Base-by-base conservation (phyloP, 2,888 invertebrate genomes). In the Pristionchus maxplancki region DNA sequence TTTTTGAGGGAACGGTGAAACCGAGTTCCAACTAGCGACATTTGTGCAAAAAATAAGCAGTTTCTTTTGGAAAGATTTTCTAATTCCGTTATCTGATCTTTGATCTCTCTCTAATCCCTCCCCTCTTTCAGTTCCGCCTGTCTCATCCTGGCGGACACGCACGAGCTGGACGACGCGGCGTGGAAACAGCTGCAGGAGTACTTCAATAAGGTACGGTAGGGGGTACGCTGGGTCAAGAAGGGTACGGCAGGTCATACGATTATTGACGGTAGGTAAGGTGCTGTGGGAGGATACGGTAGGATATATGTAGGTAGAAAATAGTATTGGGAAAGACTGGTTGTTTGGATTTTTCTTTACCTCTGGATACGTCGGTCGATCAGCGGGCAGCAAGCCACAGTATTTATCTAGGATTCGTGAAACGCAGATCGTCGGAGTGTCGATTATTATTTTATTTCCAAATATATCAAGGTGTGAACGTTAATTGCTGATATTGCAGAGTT, bases 101-200 rank as follows among this genome's bases (percentile, higher is more conserved):
- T 71, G 71, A 71, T 71, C 71, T 71, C 88, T 85, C n/a, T 24
- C 34, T 53, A 44, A 44, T 44, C 44, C 44, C n/a, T 48, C n/a
- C 71, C n/a, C 28, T 11, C 44, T 44, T 40, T 71, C 74, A 88
- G 88, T 11, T 78, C 88, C 2, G 90, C 92, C 8, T 94, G 94
- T 82, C 88, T 94, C 11, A 88, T 94, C 34, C 89, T 94, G n/a
- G 93, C 93, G 0, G 92, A 93, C 40, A 94, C 94, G 15, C 90
- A 91, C 40, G 89, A 89, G 20, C 88, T 94, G 81, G 93, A 94
- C 84, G 93, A 93, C 78, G 81, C 58, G 48, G 92, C 92, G 5
- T 94, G 94, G 94, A 84, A 85, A 34, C 91, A 92, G 50, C 90
- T 94, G 53, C 94, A 94, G 89, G 83, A 89, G 20, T 94, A 93